Conservation (phyloP, 1,140 invertebrate species). For the Papilio polytes region DNA sequence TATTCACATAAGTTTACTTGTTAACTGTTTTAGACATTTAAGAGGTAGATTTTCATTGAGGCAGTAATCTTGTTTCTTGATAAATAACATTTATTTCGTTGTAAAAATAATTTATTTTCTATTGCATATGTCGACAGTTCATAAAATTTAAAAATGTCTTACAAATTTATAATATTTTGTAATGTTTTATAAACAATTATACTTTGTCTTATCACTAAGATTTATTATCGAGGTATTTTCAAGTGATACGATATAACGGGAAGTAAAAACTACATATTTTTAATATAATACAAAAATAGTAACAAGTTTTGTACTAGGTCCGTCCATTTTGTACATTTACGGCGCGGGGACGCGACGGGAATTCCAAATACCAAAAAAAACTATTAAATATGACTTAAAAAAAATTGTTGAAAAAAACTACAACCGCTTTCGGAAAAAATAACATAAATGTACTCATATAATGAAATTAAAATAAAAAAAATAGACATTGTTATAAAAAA, state of each 20-base stretch:
- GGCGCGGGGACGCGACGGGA: constrained; percentile 65
- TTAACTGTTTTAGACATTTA: not conserved
- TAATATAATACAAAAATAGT: constrained; percentile 83
- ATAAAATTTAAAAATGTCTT: constrained; percentile 23
- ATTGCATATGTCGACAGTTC: constrained; percentile 8
- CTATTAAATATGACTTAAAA: constrained; percentile 19
- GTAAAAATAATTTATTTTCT: constrained; percentile 35
- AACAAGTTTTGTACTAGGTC: constrained; percentile 82
- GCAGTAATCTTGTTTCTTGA: constrained; percentile 20
- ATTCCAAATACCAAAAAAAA: constrained; percentile 13
- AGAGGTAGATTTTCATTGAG: not conserved
- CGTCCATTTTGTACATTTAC: constrained; percentile 76
- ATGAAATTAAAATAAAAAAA: not conserved
- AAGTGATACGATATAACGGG: constrained; percentile 58
- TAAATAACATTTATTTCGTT: constrained; percentile 37
- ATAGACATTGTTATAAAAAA: not conserved
- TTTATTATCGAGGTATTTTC: constrained; percentile 35
- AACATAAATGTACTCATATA: not conserved
- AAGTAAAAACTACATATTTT: constrained; percentile 62
- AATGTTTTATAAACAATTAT: constrained; percentile 24
- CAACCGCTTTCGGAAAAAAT: not conserved
- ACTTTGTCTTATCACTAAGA: constrained; percentile 9
- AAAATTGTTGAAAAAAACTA: not conserved
- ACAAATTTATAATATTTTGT: constrained; percentile 16
- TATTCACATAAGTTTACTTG: not conserved